These are phyloP conservation scores for Zaprionus lineosus DNA, from an alignment of 2,888 invertebrate species.

Conservation along the genomic window DNA sequence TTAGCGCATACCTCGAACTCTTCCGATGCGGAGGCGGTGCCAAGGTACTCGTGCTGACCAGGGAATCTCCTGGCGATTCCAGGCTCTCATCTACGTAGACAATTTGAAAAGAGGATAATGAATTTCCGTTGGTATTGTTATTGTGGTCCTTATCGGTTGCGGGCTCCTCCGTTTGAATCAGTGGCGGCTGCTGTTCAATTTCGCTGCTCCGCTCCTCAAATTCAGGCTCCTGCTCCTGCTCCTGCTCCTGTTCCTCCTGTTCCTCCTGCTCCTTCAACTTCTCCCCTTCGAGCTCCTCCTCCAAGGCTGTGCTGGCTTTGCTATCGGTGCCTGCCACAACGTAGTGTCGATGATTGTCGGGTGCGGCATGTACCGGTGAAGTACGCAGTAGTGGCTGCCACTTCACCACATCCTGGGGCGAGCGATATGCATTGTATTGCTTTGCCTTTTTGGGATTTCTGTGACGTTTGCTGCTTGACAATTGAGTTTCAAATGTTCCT, in stretches of 20 bases:
- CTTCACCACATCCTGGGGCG: slow-evolving; percentile 71
- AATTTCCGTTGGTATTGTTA: slow-evolving; percentile 11
- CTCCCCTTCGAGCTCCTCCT: no score
- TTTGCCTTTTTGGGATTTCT: slow-evolving; percentile 59
- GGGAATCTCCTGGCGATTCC: slow-evolving; percentile 52
- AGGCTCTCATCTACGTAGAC: slow-evolving; percentile 71
- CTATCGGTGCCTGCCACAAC: background rate
- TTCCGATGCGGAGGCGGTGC: slow-evolving; percentile 27
- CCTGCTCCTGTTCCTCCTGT: slow-evolving; percentile 1
- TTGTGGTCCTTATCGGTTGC: background rate
- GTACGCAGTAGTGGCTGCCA: slow-evolving; percentile 49
- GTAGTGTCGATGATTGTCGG: slow-evolving; percentile 64
- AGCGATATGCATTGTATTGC: slow-evolving; percentile 66
- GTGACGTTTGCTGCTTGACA: slow-evolving; percentile 25
- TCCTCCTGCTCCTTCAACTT: background rate
- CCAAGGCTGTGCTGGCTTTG: background rate
- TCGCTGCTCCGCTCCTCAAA: slow-evolving; percentile 12
- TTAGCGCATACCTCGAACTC: slow-evolving; percentile 66
- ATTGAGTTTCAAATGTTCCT: slow-evolving; percentile 49
- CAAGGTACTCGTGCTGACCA: slow-evolving; percentile 10
- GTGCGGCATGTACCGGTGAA: slow-evolving; percentile 14
- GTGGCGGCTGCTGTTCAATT: background rate
- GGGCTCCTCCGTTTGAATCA: background rate
- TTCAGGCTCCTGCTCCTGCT: slow-evolving; percentile 7
- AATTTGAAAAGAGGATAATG: slow-evolving; percentile 57